Base-by-base conservation (phyloP, 2,113 vertebrate species). In the Poeciliopsis turrubarensis region DNA sequence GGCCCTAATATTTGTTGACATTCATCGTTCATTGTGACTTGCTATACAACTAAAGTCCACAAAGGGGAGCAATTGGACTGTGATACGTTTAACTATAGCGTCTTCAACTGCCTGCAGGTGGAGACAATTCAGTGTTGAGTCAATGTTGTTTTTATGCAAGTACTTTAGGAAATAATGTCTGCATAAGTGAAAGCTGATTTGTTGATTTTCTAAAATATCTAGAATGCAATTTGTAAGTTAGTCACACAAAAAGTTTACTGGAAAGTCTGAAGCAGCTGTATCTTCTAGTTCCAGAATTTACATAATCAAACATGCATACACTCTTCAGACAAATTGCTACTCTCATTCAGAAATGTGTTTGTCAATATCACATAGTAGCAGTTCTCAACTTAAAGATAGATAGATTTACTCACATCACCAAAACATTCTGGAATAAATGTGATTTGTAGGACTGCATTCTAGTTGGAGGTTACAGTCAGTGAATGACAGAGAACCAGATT, bases 401-500 rank as follows among this genome's bases (percentile, higher is more conserved):
- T 57, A 72, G 70, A 11, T 12, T 11, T 11, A 80, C 79, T 89
- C 73, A 68, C 73, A 84, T 84, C 57, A 75, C 76, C 13, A 15
- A 79, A 88, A 68, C 57, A 26, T 32, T 86, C 69, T 66, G 76
- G 78, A 90, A 86, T 90, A 88, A 90, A 92, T 83, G 79, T 80
- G 90, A 91, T 93, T 92, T 90, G 89, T 89, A 85, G 80, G 69
- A 86, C 76, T 82, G 80, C 79, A 67, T 85, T 89, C 77, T 76
- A 44, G 84, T 91, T 88, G 83, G 87, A 94, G 88, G 89, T 90
- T 89, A 72, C 70, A 85, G 84, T 79, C 81, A 80, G 60, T 90
- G 85, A 91, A 88, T 86, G 90, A 89, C 91, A 88, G 82, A 90
- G 89, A 91, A 88, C 78, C 80, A 87, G 89, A 90, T 90, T 84